Evolutionary conservation across 2,888 invertebrate species (phyloP), one percentile per base, ranked within the genome.

Genomic region (Ophion slaviceki): DNA sequence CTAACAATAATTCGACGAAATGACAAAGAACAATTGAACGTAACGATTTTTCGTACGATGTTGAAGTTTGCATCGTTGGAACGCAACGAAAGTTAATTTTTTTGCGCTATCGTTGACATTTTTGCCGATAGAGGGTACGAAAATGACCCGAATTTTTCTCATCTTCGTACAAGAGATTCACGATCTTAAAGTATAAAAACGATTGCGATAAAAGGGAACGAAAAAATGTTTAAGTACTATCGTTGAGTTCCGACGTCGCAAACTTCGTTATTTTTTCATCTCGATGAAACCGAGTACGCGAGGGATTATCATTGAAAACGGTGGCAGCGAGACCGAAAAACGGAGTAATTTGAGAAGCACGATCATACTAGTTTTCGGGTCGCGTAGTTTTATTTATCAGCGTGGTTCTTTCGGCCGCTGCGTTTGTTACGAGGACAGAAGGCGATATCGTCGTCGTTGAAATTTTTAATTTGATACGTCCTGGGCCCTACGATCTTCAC

Each of bases 401-500:
- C 17, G 57, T 53, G 14, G 8, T 40, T 10, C 17, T 64, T 57
- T 45, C 7, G 57, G 20, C 0, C 28, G 40, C 11, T 20, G 17
- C 24, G 3, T 36, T 28, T 66, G 36, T 32, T 66, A 20, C 61
- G 40, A 14, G 82, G 40, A 24, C 81, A 3, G 70, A 86, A 86
- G 10, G 8, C 59, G 14, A 86, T 67, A 59, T 76, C 77, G 11
- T 59, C 32, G 14, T 83, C 74, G 5, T 36, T 11, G 20, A 68
- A 47, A 66, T 77, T 77, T 4, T 66, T 53, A n/a, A 83, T 78
- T 0, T 72, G 20, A 61, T 57, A 83, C 28, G 70, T 36, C 53
- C 78, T 64, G 0, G 83, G 3, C 0, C 36, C 47, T 24, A 78
- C 57, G 0, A 62, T 70, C 0, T 78, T 83, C 2, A 70, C 28